Conservation (phyloP, 2,113 vertebrate genomes). For the Carettochelys insculpta region DNA sequence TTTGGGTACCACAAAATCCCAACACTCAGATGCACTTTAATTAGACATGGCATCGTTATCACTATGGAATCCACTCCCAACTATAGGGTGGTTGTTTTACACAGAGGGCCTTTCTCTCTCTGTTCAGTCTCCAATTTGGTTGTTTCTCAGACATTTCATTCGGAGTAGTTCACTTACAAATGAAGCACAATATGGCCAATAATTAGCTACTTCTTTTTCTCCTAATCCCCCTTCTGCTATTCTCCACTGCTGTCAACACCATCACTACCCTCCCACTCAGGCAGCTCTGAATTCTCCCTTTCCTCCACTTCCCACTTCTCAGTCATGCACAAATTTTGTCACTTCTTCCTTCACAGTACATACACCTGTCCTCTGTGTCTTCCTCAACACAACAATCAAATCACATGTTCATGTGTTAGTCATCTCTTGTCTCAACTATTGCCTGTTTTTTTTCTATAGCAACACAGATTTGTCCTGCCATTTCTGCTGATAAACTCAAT, state of each 20-base stretch:
- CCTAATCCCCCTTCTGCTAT: neutral
- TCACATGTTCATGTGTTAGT: neutral
- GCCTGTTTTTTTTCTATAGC: neutral
- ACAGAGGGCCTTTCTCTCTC: neutral
- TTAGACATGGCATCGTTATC: neutral
- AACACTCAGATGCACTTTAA: neutral
- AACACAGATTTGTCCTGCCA: neutral
- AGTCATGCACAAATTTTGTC: neutral
- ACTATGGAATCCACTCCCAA: neutral
- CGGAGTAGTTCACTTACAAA: neutral
- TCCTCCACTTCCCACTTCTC: neutral
- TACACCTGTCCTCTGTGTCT: neutral
- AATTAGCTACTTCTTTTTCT: slow-evolving; percentile 5
- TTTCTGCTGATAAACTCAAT: neutral
- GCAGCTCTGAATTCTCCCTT: neutral
- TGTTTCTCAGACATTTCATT: neutral
- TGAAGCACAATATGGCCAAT: neutral
- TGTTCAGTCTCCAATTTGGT: neutral
- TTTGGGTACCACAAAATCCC: too few species aligned
- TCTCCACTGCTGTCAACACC: neutral
- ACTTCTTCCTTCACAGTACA: neutral
- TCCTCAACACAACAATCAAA: neutral
- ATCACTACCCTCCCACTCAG: neutral
- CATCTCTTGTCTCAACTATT: neutral
- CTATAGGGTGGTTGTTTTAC: neutral